These are phyloP conservation scores for Dicranocentrus wangi DNA, from an alignment of 2,888 invertebrate genomes.

Conservation along the genomic window DNA sequence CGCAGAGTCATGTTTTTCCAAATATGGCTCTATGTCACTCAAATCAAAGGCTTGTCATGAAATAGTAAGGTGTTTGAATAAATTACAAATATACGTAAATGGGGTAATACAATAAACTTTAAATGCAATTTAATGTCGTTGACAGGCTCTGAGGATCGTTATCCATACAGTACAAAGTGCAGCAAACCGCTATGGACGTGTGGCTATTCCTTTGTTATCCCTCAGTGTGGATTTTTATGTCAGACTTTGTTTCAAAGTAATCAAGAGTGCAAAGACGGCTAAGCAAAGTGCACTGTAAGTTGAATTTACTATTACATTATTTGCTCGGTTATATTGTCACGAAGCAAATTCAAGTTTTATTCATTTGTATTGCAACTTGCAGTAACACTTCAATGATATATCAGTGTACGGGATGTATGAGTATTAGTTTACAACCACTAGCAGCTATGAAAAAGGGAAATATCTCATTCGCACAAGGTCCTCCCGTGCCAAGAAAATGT, in stretches of 20 bases:
- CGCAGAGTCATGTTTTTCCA: slow-evolving; percentile 90
- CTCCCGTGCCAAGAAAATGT: slow-evolving; percentile 82
- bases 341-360: too few relatives aligned
- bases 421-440: slow-evolving; percentile 84
- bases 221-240: slow-evolving; percentile 97
- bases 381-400: slow-evolving; percentile 91
- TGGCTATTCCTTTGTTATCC: slow-evolving; percentile 91
- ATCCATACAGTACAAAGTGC: slow-evolving; percentile 91
- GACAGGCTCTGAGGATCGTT: slow-evolving; percentile 92
- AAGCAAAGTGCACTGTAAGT: slow-evolving; percentile 87
- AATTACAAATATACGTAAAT: too few relatives aligned
- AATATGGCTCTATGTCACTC: slow-evolving; percentile 85
- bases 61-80: slow-evolving; percentile 80
- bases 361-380: too few relatives aligned
- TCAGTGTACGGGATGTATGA: slow-evolving; percentile 93
- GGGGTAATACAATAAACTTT: too few relatives aligned
- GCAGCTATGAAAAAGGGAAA: slow-evolving; percentile 79
- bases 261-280: slow-evolving; percentile 86
- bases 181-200: slow-evolving; percentile 93
- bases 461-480: slow-evolving; percentile 82
- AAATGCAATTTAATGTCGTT: too few relatives aligned
- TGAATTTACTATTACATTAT: too few relatives aligned
- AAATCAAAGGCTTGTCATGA: slow-evolving; percentile 94
- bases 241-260: slow-evolving; percentile 91
- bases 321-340: too few relatives aligned